phyloP scores from a whole-genome alignment of 2,113 vertebrate genomes.

The Xenus cinereus region DNA sequence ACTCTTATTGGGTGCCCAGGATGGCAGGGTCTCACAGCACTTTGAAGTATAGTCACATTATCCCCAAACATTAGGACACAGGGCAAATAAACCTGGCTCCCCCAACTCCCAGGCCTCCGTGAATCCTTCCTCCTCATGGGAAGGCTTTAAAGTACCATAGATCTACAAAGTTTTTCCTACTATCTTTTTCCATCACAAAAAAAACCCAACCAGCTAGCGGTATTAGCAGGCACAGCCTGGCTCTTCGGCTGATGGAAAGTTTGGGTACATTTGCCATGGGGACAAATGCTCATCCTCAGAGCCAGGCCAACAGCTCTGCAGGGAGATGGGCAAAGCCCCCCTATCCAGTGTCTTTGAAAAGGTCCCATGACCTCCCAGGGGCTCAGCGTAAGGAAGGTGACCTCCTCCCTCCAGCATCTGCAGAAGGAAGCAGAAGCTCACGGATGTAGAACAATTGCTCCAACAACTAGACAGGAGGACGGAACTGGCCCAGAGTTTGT shows the following conservation, averaged over 20 bases:
- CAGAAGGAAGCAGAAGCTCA: background rate
- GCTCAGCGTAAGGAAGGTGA: background rate
- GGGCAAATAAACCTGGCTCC: background rate
- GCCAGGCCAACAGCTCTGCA: background rate
- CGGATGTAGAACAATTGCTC: background rate
- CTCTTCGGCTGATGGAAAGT: background rate
- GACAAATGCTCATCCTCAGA: background rate
- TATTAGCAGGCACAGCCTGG: background rate
- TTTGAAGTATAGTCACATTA: background rate
- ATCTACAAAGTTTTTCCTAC: background rate
- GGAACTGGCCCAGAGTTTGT: background rate
- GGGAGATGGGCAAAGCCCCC: background rate
- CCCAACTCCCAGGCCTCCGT: background rate
- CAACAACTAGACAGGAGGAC: background rate
- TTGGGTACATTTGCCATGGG: background rate
- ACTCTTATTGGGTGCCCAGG: background rate
- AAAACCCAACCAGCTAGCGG: background rate
- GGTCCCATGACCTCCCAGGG: background rate
- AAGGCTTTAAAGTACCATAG: background rate
- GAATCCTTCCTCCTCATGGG: background rate
- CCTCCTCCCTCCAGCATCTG: background rate
- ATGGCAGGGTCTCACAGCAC: background rate
- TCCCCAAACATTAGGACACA: background rate
- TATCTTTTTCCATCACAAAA: background rate
- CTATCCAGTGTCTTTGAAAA: background rate